These are phyloP conservation scores for Panulirus ornatus DNA, from an alignment of 1,140 invertebrate species.

Conservation along the genomic window DNA sequence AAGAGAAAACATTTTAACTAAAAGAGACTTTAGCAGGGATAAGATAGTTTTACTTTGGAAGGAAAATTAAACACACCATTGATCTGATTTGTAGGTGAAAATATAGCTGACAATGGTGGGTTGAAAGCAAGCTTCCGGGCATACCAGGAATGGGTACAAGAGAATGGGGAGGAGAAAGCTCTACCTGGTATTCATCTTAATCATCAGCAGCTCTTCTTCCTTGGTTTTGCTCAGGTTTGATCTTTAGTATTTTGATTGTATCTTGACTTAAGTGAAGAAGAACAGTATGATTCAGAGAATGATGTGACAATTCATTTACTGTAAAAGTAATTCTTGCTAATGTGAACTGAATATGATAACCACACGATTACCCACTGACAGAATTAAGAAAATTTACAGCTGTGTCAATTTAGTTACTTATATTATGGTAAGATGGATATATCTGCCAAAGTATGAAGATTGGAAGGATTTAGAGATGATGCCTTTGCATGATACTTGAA, in stretches of 20 bases:
- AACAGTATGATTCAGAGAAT: no score
- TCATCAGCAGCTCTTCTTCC: constrained; percentile 93
- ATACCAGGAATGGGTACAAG: constrained; percentile 83
- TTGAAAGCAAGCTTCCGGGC: constrained; percentile 94
- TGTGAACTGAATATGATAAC: no score
- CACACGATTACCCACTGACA: no score
- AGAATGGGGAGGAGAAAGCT: constrained; percentile 81
- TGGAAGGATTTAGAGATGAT: no score
- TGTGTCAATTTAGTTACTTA: no score
- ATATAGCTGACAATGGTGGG: constrained; percentile 96
- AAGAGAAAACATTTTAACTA: no score
- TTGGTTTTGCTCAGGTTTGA: constrained; percentile 92
- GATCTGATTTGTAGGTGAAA: constrained; percentile 82
- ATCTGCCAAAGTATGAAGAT: no score
- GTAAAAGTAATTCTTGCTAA: no score
- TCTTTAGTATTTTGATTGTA: background rate
- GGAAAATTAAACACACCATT: constrained; percentile 70
- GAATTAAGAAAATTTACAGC: no score
- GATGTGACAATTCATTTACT: no score
- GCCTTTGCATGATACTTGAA: no score
- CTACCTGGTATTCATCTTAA: constrained; percentile 90
- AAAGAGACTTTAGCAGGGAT: no score
- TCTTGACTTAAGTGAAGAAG: background rate
- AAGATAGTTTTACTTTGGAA: background rate
- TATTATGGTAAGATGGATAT: background rate